phyloP scores from a whole-genome alignment of 1,140 invertebrate genomes.

The Spodoptera frugiperda region DNA sequence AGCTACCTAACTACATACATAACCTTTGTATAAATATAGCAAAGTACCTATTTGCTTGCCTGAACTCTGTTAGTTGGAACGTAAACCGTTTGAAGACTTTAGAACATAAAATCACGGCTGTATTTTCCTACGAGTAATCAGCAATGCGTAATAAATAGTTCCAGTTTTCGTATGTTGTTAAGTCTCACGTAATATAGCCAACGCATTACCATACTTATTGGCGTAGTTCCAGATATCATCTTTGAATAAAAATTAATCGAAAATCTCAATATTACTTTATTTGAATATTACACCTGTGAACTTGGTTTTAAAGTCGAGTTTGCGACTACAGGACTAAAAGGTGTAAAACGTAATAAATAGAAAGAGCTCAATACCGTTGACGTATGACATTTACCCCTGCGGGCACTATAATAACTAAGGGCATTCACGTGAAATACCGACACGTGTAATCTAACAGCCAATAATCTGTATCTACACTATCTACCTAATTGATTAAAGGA shows the following conservation, averaged over 20 bases:
- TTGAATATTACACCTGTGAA: too few relatives aligned
- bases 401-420: neutral
- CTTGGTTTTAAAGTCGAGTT: too few relatives aligned
- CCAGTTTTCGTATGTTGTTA: too few relatives aligned
- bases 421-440: conserved; percentile 13
- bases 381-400: conserved; percentile 1
- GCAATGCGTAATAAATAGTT: too few relatives aligned
- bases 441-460: conserved; percentile 16
- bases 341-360: too few relatives aligned
- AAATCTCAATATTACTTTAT: too few relatives aligned
- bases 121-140: too few relatives aligned
- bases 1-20: conserved; percentile 13
- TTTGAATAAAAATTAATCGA: too few relatives aligned
- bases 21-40: conserved; percentile 16
- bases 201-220: too few relatives aligned
- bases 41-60: neutral
- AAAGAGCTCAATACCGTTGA: neutral
- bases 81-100: conserved; percentile 16
- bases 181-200: too few relatives aligned
- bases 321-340: too few relatives aligned
- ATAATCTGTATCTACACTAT: conserved; percentile 11
- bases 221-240: too few relatives aligned
- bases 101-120: neutral
- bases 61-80: neutral
- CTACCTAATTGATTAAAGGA: conserved; percentile 24